Base-by-base conservation (phyloP, 1,140 invertebrate species). In the Elymnias hypermnestra region DNA sequence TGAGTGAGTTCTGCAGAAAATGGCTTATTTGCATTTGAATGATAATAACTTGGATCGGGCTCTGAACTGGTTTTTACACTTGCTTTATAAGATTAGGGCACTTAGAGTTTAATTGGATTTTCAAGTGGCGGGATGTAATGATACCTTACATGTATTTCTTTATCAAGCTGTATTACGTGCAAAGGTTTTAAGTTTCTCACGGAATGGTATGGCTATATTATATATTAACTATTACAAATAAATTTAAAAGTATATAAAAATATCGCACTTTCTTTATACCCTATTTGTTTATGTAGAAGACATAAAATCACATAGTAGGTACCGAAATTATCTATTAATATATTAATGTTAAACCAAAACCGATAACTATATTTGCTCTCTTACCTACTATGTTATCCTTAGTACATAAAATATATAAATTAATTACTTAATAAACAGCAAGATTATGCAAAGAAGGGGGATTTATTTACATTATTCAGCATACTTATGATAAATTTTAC, bases 1-100 rank as follows among this genome's bases (percentile, higher is more conserved):
- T 4, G 25, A 29, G 18, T 17, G 25, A 50, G 39, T 26, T 59
- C 56, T 63, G 54, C 52, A 58, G 59, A 64, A 68, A 66, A 63
- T 66, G 58, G 61, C 62, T 66, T 60, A 78, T 73, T 78, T 73
- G 67, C 72, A 78, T 78, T 72, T 69, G 56, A 75, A 78, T 73
- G 68, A 63, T 78, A 70, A 74, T 73, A 72, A 73, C 70, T 72
- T 67, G 71, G 62, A 61, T 44, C 41, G 31, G 40, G 60, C 38
- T 31, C 28, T 12, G 35, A 63, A 67, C 62, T 55, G 58, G 66
- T 70, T 63, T 63, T 53, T 57, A 48, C 40, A 43, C 31, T 37
- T 43, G 17, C 39, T 42, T 36, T 36, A 31, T 44, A 18, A 38
- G 45, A 57, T 60, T 35, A 47, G 46, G 38, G 47, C 25, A 49